phyloP scores from a whole-genome alignment of 2,797 vertebrate genomes.

The Pelochelys cantorii region DNA sequence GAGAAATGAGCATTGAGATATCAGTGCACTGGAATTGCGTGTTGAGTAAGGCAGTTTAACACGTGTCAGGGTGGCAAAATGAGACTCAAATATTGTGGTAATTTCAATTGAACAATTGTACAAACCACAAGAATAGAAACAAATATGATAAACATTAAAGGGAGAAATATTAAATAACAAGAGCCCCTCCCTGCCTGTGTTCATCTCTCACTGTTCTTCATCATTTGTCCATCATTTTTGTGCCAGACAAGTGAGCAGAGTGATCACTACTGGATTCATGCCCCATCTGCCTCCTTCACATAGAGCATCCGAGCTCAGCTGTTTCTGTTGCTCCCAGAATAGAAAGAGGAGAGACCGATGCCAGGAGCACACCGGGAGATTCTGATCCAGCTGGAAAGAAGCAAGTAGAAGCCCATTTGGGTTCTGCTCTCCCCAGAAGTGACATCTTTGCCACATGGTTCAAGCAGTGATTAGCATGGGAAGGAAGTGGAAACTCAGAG shows the following conservation, averaged over 20 bases:
- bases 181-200: fast-evolving
- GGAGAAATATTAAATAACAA: not conserved
- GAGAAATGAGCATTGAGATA: not conserved
- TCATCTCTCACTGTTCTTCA: not conserved
- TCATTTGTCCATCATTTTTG: not conserved
- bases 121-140: fast-evolving
- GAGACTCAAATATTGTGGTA: not conserved
- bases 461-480: fast-evolving
- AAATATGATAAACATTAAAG: not conserved
- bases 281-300: constrained; percentile 62
- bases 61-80: not conserved
- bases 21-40: not conserved
- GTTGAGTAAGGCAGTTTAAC: not conserved
- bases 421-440: not conserved
- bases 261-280: constrained; percentile 7
- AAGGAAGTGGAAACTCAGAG: not conserved
- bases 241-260: constrained; percentile 49
- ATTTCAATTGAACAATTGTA: constrained; percentile 1
- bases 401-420: constrained; percentile 1
- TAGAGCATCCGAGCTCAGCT: constrained; percentile 50
- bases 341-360: constrained; percentile 31
- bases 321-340: constrained; percentile 44
- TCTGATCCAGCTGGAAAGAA: not conserved
- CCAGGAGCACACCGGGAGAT: constrained; percentile 38
- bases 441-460: fast-evolving